Percentiles rank a stretch among this genome's conserved stretches.
Evolutionary conservation across 2,113 vertebrate genomes (phyloP).

Genomic region (Ptilorrhoa leucosticta): DNA sequence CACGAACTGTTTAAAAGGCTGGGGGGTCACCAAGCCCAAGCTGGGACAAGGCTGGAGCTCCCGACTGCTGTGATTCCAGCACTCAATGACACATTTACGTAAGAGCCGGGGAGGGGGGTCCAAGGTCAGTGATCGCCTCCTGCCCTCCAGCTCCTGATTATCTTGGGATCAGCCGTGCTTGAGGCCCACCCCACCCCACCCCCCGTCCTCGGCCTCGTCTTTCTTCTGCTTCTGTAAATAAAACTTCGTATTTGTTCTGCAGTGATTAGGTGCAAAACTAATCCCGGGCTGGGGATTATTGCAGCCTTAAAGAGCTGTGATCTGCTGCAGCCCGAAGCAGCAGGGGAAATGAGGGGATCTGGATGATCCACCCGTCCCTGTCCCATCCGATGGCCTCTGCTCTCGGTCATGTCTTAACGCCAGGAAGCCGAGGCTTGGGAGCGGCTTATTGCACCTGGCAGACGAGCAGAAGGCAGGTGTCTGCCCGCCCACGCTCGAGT

Average conservation of each 20-base stretch:
- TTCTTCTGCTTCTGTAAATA: conserved; percentile 61
- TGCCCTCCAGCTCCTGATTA: conserved; percentile 15
- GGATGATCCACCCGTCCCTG: not conserved
- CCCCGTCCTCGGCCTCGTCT: rapidly evolving
- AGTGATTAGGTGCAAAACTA: conserved; percentile 64
- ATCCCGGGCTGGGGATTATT: conserved; percentile 52
- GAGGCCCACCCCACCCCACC: not conserved
- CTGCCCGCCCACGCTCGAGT: not conserved
- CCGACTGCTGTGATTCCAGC: rapidly evolving
- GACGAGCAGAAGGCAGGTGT: not conserved
- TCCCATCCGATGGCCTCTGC: not conserved
- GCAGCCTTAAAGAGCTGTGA: conserved; percentile 52
- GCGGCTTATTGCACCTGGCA: rapidly evolving
- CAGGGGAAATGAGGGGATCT: conserved; percentile 36
- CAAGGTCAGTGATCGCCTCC: not conserved
- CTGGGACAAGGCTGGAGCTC: not conserved
- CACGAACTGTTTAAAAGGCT: not conserved
- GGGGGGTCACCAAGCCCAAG: not conserved
- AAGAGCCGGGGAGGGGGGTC: not conserved
- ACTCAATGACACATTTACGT: not conserved
- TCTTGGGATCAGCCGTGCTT: conserved; percentile 17
- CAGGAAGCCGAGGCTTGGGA: not conserved
- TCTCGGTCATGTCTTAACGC: not conserved
- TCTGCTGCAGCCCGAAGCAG: not conserved
- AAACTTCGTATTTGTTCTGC: conserved; percentile 44